Conservation (phyloP, 2,797 vertebrate genomes). For the Melanotaenia parkinsoni region DNA sequence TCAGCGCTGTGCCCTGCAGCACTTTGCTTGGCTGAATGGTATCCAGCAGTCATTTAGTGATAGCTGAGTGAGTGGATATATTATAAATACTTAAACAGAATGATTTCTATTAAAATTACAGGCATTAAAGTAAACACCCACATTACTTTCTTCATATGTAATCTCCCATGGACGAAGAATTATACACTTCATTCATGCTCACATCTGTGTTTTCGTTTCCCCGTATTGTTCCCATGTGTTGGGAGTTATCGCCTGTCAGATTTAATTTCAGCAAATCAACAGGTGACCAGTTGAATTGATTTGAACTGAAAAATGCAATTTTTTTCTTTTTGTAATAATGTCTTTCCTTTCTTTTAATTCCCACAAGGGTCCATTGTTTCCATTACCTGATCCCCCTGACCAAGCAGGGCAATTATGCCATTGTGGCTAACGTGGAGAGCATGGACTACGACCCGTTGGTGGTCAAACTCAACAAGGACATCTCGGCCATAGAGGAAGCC, state of each 20-base stretch:
- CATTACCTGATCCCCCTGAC: conserved; percentile 96
- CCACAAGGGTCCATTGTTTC: conserved; percentile 95
- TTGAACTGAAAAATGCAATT: conserved; percentile 6
- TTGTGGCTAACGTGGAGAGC: conserved; percentile 97
- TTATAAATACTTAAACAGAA: conserved; percentile 29
- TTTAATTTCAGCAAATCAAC: conserved; percentile 8
- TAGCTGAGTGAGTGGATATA: conserved; percentile 19
- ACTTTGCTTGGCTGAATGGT: conserved; percentile 20
- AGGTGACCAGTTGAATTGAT: conserved; percentile 1
- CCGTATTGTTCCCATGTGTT: not conserved
- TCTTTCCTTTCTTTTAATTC: not conserved
- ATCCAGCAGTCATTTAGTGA: conserved; percentile 21
- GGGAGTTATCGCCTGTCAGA: not conserved
- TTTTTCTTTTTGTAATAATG: not conserved
- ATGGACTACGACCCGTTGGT: conserved; percentile 99
- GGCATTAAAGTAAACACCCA: conserved; percentile 11
- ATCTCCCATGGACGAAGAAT: conserved; percentile 11
- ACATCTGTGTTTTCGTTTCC: not conserved
- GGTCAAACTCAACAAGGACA: conserved; percentile 97
- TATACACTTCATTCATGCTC: not conserved
- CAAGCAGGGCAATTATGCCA: conserved; percentile 97
- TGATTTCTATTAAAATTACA: conserved; percentile 38
- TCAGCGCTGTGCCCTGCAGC: not conserved
- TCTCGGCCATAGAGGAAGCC: conserved; percentile 95
- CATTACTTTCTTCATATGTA: conserved; percentile 11